Percentiles rank a stretch among this genome's conserved stretches.
These are phyloP conservation scores for Parauchenoglanis punctatus DNA, from an alignment of 2,797 vertebrate species.

Conservation along the genomic window DNA sequence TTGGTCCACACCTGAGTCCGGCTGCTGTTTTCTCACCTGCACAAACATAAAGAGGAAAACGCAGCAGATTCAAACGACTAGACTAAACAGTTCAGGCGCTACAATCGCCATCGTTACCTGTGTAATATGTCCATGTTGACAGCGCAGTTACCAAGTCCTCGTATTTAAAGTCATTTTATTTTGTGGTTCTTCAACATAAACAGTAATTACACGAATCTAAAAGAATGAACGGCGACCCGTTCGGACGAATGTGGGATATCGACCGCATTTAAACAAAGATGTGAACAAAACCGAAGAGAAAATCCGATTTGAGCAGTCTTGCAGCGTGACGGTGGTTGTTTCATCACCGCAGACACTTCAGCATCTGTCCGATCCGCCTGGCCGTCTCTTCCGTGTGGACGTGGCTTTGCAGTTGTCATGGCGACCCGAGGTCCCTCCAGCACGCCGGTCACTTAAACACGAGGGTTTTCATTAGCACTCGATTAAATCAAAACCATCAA, in stretches of 20 bases:
- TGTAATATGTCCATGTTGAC: too few relatives aligned
- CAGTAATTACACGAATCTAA: neutral
- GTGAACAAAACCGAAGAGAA: neutral
- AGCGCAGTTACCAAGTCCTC: too few relatives aligned
- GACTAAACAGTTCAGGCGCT: neutral
- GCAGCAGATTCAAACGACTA: neutral
- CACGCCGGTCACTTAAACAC: conserved; percentile 40
- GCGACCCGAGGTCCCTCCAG: conserved; percentile 67
- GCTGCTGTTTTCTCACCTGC: neutral
- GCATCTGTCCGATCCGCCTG: conserved; percentile 25
- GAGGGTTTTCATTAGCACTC: conserved; percentile 25
- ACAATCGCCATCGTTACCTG: too few relatives aligned
- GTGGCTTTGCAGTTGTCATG: conserved; percentile 72
- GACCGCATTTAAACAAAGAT: neutral
- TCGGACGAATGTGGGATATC: neutral
- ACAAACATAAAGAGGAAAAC: neutral
- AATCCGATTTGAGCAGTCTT: neutral
- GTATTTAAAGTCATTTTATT: neutral
- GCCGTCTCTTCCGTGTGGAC: conserved; percentile 25
- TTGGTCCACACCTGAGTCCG: too few relatives aligned
- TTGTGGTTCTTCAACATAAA: neutral
- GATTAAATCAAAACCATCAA: conserved; percentile 23
- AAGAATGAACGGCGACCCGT: neutral
- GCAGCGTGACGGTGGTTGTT: neutral
- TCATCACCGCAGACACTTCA: conserved; percentile 10